Percentiles rank a stretch among this genome's conserved stretches.
Evolutionary conservation across 2,797 vertebrate genomes (phyloP).

Genomic region (Onychomys arenicola): DNA sequence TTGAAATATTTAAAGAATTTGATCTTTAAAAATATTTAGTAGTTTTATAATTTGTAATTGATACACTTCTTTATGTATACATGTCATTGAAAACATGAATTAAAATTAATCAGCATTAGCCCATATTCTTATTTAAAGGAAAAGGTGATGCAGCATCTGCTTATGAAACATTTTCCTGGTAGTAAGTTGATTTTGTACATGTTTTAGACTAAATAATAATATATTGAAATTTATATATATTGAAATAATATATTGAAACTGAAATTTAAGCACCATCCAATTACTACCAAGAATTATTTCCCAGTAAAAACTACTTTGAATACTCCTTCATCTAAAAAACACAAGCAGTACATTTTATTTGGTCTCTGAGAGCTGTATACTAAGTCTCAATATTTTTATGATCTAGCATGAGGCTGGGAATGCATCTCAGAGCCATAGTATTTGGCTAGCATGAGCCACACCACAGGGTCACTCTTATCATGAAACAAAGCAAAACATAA

Average conservation of each 20-base stretch:
- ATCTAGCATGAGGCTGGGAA: background rate
- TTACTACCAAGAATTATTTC: conserved; percentile 60
- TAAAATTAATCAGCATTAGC: conserved; percentile 67
- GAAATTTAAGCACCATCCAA: conserved; percentile 37
- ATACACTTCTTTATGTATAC: background rate
- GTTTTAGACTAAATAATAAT: conserved; percentile 66
- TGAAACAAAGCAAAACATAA: background rate
- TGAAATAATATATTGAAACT: conserved; percentile 43
- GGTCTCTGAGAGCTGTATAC: conserved; percentile 44
- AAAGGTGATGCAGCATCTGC: conserved; percentile 28
- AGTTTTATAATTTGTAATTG: conserved; percentile 64
- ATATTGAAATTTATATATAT: background rate
- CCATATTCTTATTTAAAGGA: conserved; percentile 63
- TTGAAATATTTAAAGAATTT: conserved; percentile 71
- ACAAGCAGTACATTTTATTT: background rate
- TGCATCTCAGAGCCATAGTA: background rate
- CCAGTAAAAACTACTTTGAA: conserved; percentile 51
- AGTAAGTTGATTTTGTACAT: conserved; percentile 46
- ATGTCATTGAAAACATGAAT: conserved; percentile 55
- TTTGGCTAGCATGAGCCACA: background rate
- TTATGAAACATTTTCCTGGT: background rate
- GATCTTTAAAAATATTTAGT: conserved; percentile 51
- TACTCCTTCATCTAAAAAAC: conserved; percentile 58
- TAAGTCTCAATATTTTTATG: conserved; percentile 27
- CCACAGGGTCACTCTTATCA: background rate